These are phyloP conservation scores for Enoplosus armatus DNA, from an alignment of 2,797 vertebrate genomes.

Conservation along the genomic window DNA sequence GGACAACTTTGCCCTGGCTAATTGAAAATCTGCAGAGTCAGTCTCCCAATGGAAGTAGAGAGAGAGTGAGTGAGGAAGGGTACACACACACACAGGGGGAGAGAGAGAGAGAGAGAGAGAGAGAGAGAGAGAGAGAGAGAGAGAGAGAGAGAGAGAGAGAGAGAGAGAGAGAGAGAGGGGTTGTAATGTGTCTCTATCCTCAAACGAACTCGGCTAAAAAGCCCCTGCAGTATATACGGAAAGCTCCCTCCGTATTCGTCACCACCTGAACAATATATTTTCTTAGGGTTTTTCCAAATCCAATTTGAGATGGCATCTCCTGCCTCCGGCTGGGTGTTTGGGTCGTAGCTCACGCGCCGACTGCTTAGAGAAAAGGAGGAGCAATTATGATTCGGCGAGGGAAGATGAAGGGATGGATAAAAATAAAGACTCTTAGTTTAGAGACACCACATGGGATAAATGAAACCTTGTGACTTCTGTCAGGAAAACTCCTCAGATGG, in stretches of 20 bases:
- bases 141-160: not conserved
- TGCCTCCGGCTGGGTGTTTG: slow-evolving; percentile 32
- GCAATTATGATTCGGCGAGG: slow-evolving; percentile 61
- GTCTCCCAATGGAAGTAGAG: slow-evolving; percentile 46
- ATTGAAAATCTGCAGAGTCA: slow-evolving; percentile 75
- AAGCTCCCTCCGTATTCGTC: slow-evolving; percentile 50
- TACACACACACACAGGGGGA: too few relatives aligned
- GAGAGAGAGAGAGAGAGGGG: slow-evolving; percentile 1
- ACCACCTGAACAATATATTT: slow-evolving; percentile 54
- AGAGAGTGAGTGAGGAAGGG: not conserved
- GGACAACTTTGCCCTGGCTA: slow-evolving; percentile 66
- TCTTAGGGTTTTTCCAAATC: slow-evolving; percentile 47
- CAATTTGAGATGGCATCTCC: slow-evolving; percentile 53
- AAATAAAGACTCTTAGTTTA: slow-evolving; percentile 58
- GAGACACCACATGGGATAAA: slow-evolving; percentile 43
- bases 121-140: not conserved
- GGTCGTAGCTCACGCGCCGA: slow-evolving; percentile 30
- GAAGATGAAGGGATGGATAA: slow-evolving; percentile 57
- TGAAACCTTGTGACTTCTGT: slow-evolving; percentile 46
- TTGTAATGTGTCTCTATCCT: slow-evolving; percentile 54
- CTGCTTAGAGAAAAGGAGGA: slow-evolving; percentile 28
- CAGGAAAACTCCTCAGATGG: slow-evolving; percentile 30
- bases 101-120: not conserved
- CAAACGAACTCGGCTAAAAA: slow-evolving; percentile 44
- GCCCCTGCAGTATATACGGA: slow-evolving; percentile 36